A percentile compares a stretch with the other conserved stretches of the same genome.
Conservation (phyloP, 2,888 invertebrate genomes). For the Neria commutata region DNA sequence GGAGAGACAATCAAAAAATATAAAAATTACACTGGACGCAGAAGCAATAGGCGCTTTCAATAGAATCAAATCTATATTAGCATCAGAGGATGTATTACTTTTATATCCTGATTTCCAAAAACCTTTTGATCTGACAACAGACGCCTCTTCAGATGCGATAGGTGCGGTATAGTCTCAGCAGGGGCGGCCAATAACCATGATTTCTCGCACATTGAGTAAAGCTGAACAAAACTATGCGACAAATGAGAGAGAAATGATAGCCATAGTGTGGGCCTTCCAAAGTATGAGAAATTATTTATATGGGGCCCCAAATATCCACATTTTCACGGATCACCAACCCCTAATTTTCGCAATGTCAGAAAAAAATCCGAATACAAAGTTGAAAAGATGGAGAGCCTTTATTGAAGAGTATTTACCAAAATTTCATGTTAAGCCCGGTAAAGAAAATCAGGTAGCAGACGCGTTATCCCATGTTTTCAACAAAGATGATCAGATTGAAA, state of each 20-base stretch:
- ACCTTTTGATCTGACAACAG: neutral
- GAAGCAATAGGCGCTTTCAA: neutral
- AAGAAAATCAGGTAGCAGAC: conserved; percentile 39
- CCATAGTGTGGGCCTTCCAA: neutral
- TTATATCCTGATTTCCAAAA: neutral
- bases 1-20: neutral
- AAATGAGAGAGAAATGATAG: neutral
- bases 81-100: neutral
- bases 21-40: neutral
- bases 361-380: conserved; percentile 8
- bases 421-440: conserved; percentile 47
- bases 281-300: conserved; percentile 48
- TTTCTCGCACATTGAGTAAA: neutral
- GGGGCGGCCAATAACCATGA: neutral
- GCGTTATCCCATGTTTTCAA: no score
- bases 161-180: neutral
- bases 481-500: no score
- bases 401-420: conserved; percentile 15
- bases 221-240: neutral
- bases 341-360: neutral
- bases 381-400: conserved; percentile 18
- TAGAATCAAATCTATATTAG: neutral
- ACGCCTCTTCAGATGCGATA: neutral
- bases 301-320: conserved; percentile 32
- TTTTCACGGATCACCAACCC: conserved; percentile 21